These are phyloP conservation scores for Drosophila albomicans DNA, from an alignment of 1,140 invertebrate species.

Conservation along the genomic window DNA sequence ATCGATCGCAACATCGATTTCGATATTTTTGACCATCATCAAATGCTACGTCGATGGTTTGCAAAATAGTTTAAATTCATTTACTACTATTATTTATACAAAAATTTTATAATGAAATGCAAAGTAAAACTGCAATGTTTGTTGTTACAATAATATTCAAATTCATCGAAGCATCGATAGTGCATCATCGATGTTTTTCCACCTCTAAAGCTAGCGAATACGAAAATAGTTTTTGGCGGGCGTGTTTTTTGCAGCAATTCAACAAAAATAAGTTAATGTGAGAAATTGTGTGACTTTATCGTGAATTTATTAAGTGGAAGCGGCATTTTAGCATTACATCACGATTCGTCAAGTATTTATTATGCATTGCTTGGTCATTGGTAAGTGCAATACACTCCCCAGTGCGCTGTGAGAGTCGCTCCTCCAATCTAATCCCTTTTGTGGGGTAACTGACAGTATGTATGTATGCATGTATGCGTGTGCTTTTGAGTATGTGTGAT, in stretches of 20 bases:
- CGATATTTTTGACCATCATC: too few relatives aligned
- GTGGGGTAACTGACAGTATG: constrained; percentile 1
- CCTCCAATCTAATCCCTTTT: constrained; percentile 5
- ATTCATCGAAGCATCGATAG: too few relatives aligned
- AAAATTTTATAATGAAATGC: too few relatives aligned
- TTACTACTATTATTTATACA: too few relatives aligned
- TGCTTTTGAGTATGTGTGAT: neutral
- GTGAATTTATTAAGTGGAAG: neutral
- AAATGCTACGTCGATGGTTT: too few relatives aligned
- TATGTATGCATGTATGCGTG: neutral
- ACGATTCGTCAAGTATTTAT: neutral
- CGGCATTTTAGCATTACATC: neutral
- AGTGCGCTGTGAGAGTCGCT: neutral
- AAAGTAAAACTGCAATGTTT: too few relatives aligned
- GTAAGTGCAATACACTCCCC: constrained; percentile 3
- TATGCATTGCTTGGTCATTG: neutral
- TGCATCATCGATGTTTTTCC: too few relatives aligned
- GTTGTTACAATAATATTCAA: too few relatives aligned
- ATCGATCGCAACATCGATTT: too few relatives aligned
- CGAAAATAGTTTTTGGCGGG: neutral
- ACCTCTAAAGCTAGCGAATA: neutral
- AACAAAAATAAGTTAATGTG: neutral
- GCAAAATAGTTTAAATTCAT: too few relatives aligned
- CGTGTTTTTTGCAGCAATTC: neutral
- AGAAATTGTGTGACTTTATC: neutral